Evolutionary conservation across 2,113 vertebrate genomes (phyloP).

Genomic region (Neopipo cinnamomea): DNA sequence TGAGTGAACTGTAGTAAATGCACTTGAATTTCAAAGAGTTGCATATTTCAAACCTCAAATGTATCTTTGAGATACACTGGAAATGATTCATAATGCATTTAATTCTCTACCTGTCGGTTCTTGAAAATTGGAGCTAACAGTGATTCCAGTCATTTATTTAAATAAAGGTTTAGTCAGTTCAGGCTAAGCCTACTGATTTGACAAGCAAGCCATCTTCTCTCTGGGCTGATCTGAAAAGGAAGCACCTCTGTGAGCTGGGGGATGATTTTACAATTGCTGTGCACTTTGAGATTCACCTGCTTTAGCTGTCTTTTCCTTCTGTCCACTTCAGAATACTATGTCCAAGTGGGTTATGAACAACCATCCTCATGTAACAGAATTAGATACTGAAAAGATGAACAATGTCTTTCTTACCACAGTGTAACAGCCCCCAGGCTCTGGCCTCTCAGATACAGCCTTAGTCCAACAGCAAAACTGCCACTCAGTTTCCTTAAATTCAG

Average conservation of each 20-base stretch:
- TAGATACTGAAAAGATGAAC: neutral
- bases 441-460: neutral
- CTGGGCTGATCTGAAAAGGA: neutral
- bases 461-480: neutral
- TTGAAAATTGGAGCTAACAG: neutral
- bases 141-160: neutral
- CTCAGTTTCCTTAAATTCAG: neutral
- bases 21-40: neutral
- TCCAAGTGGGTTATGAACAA: neutral
- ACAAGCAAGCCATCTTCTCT: neutral
- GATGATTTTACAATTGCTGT: neutral
- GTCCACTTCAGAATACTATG: neutral
- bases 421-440: neutral
- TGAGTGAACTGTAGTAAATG: fast-evolving
- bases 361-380: neutral
- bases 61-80: neutral
- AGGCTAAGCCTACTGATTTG: neutral
- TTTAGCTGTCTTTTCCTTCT: neutral
- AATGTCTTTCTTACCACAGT: too few relatives aligned
- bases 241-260: neutral
- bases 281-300: neutral
- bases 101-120: neutral
- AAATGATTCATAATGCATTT: neutral
- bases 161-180: neutral
- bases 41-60: neutral